phyloP scores from a whole-genome alignment of 1,140 invertebrate species.

The Nasonia giraulti region DNA sequence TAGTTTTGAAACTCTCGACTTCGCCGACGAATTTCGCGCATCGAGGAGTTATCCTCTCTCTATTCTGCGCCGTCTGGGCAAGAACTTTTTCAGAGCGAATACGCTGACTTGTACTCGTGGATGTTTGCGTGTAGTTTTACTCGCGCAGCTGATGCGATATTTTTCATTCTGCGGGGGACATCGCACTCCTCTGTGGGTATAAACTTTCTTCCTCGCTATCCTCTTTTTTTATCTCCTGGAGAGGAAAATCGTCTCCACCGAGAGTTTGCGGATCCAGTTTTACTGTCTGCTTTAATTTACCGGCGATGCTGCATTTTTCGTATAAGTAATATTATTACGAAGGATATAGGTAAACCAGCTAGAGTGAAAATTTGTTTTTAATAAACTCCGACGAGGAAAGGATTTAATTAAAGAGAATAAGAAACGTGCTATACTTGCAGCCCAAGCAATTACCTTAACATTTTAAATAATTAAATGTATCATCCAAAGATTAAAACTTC shows the following conservation, averaged over 20 bases:
- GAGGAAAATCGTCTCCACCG: not conserved
- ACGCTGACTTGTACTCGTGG: not conserved
- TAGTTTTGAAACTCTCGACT: not conserved
- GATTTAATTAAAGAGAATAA: too few relatives aligned
- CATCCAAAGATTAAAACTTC: too few relatives aligned
- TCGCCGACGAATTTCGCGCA: not conserved
- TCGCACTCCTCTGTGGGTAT: not conserved
- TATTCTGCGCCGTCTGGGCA: not conserved
- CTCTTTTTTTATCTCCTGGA: not conserved
- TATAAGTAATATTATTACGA: too few relatives aligned
- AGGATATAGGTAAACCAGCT: too few relatives aligned
- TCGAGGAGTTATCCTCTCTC: not conserved
- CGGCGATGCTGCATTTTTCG: too few relatives aligned
- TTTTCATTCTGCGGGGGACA: not conserved
- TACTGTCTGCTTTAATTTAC: not conserved
- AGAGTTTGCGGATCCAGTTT: not conserved
- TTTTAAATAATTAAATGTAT: too few relatives aligned
- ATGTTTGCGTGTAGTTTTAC: not conserved
- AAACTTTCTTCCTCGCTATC: not conserved
- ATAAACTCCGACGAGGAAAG: too few relatives aligned
- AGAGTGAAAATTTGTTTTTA: too few relatives aligned
- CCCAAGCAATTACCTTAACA: too few relatives aligned
- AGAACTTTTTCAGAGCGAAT: not conserved
- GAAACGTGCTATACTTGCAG: too few relatives aligned
- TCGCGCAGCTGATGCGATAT: not conserved